Base-by-base conservation (phyloP, 2,888 invertebrate genomes). In the Nemurella pictetii region DNA sequence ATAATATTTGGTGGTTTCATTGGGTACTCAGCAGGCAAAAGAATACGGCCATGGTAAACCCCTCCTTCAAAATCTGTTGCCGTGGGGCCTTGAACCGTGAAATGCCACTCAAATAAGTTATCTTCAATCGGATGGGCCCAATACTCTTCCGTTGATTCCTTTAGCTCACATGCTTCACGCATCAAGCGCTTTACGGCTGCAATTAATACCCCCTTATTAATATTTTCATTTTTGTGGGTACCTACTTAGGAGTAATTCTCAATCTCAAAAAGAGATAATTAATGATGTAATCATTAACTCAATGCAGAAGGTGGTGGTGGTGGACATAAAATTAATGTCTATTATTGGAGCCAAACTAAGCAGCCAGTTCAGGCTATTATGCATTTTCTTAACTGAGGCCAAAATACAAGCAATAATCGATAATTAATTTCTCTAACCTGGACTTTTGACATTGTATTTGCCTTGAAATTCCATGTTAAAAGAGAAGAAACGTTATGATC, bases 1-100 rank as follows among this genome's bases (percentile, higher is more conserved):
- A 98, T 97, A 87, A 98, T 97, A 90, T 97, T 97, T 5, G 98
- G 98, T 83, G 98, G 98, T 91, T 98, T 98, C 98, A 99, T 98
- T 0, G 98, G 98, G 91, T 98, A 98, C 88, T 98, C 97, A 84
- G 97, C 94, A 0, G 98, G 98, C 87, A 98, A 91, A 85, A 97
- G 91, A 89, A 98, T 98, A 88, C 98, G 92, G 3, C 97, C 98
- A 90, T 99, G 98, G 90, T 98, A 98, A 87, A 96, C 93, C 55
- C 98, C 98, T 86, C 95, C 95, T 88, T 96, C 96, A 90, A 97
- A 98, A 88, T 97, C 97, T 0, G 97, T 95, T 29, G 95, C 95
- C 84, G 94, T 94, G 0, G 98, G 97, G 5, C 98, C 98, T 88
- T 96, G 93, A 2, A 98, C 95, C 0, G 98, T 98, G 89, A 99